These are phyloP conservation scores for Rhadina sibilatrix DNA, from an alignment of 2,113 vertebrate species.

Conservation along the genomic window DNA sequence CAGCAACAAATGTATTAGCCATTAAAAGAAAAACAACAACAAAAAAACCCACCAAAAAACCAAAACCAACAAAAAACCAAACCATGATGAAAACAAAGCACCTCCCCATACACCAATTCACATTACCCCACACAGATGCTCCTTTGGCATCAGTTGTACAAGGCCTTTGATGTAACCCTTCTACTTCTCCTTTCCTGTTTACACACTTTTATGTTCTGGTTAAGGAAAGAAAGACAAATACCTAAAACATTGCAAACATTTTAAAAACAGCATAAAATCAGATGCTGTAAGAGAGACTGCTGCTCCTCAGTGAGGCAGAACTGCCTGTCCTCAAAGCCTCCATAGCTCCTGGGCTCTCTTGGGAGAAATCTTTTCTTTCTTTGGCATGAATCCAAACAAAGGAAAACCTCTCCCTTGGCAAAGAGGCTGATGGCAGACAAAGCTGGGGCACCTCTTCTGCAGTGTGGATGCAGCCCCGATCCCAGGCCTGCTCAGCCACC, in stretches of 20 bases:
- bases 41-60: neutral
- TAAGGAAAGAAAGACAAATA: neutral
- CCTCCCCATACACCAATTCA: neutral
- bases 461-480: accelerated
- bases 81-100: neutral
- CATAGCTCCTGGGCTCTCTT: neutral
- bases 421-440: neutral
- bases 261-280: neutral
- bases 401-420: neutral
- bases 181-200: neutral
- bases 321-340: neutral
- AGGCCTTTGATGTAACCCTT: neutral
- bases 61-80: neutral
- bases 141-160: neutral
- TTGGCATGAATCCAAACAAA: neutral
- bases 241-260: neutral
- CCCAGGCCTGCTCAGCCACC: accelerated
- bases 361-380: neutral
- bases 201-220: neutral
- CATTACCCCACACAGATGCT: neutral
- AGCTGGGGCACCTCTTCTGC: neutral
- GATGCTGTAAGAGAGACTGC: neutral
- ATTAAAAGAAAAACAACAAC: neutral
- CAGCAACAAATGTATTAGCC: constrained; percentile 30
- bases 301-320: neutral